phyloP scores from a whole-genome alignment of 2,888 invertebrate species.

The Rugalucina vietnamica region DNA sequence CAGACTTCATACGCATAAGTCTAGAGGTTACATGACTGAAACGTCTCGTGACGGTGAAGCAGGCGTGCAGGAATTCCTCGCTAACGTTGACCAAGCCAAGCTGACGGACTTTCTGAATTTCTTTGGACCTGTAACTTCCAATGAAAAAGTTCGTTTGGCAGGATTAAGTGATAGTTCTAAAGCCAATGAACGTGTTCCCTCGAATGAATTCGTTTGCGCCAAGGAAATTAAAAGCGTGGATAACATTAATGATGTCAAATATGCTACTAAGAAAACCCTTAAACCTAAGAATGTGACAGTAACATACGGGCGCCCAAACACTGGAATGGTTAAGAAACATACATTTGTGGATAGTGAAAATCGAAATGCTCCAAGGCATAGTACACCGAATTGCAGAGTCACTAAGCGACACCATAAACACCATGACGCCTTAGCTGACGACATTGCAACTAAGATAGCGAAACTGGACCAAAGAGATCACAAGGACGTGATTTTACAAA shows the following conservation, averaged over 20 bases:
- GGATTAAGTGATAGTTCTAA: not conserved
- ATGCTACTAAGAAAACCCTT: slow-evolving; percentile 50
- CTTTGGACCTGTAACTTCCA: slow-evolving; percentile 30
- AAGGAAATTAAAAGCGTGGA: not conserved
- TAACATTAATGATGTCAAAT: slow-evolving; percentile 54
- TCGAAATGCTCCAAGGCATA: not conserved
- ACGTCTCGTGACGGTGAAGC: slow-evolving; percentile 31
- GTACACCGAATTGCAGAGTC: not conserved
- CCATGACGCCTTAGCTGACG: slow-evolving; percentile 36
- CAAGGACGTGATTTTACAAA: slow-evolving; percentile 54
- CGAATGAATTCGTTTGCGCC: not conserved
- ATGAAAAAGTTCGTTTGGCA: slow-evolving; percentile 33
- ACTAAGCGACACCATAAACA: not conserved
- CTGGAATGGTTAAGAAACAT: not conserved
- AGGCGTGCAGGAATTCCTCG: slow-evolving; percentile 51
- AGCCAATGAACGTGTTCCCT: not conserved
- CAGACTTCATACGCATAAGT: slow-evolving; percentile 19
- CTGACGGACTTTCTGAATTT: slow-evolving; percentile 30
- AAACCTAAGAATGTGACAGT: slow-evolving; percentile 15
- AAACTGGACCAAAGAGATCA: slow-evolving; percentile 50
- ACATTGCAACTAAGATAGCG: slow-evolving; percentile 44
- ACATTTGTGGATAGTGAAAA: not conserved
- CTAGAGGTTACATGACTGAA: slow-evolving; percentile 44
- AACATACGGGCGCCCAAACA: not conserved
- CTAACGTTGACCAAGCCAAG: slow-evolving; percentile 19